Conservation (phyloP, 2,113 vertebrate species). For the Nymphicus hollandicus region DNA sequence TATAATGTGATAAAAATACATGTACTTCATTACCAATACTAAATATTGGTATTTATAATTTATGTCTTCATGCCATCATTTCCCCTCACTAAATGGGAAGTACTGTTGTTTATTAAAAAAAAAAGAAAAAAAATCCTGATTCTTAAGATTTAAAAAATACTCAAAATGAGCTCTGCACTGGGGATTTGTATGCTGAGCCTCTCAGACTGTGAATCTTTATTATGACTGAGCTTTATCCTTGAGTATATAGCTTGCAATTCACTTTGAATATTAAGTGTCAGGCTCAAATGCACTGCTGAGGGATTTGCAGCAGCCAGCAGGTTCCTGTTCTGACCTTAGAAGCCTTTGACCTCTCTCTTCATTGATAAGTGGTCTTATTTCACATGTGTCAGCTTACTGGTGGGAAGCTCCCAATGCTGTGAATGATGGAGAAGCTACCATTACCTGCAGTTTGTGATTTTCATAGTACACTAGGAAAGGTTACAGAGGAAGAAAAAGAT, state of each 20-base stretch:
- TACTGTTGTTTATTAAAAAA: not conserved
- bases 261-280: constrained; percentile 75
- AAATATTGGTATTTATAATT: not conserved
- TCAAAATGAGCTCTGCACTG: constrained; percentile 6
- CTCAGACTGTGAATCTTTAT: constrained; percentile 52
- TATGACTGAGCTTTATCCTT: constrained; percentile 68
- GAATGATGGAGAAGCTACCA: not conserved
- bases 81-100: not conserved
- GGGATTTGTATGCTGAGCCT: constrained; percentile 57
- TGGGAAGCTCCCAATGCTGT: not conserved
- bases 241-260: constrained; percentile 53
- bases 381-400: not conserved
- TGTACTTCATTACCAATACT: not conserved
- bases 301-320: constrained; percentile 42
- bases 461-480: not conserved
- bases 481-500: not conserved
- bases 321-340: constrained; percentile 1
- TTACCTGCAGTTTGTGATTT: not conserved
- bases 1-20: not conserved
- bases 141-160: not conserved
- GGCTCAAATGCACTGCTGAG: constrained; percentile 29
- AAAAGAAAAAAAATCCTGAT: not conserved
- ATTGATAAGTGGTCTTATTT: constrained; percentile 46
- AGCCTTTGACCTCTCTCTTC: constrained; percentile 30
- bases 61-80: not conserved